phyloP scores from a whole-genome alignment of 2,888 invertebrate genomes.

The Brassicogethes aeneus region DNA sequence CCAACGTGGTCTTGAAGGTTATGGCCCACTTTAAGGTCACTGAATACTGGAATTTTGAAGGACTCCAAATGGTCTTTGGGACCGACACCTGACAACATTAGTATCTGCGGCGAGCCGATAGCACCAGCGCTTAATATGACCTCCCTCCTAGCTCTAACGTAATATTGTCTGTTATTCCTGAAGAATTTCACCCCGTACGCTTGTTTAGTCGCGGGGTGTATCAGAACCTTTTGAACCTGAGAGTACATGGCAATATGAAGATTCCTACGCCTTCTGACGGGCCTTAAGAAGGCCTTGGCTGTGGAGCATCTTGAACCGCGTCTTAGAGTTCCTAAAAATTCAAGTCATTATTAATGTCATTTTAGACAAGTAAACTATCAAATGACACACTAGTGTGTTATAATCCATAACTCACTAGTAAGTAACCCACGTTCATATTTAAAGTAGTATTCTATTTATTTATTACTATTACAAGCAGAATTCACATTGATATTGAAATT shows the following conservation, averaged over 20 bases:
- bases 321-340: slow-evolving; percentile 44
- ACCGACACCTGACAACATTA: slow-evolving; percentile 76
- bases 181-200: slow-evolving; percentile 70
- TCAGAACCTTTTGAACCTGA: slow-evolving; percentile 59
- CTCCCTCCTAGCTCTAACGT: slow-evolving; percentile 67
- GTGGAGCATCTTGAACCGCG: slow-evolving; percentile 81
- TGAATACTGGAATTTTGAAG: slow-evolving; percentile 62
- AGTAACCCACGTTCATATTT: too few relatives aligned
- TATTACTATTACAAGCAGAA: too few relatives aligned
- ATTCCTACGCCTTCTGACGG: slow-evolving; percentile 67
- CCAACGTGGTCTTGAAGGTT: slow-evolving; percentile 87
- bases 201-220: slow-evolving; percentile 57
- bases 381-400: too few relatives aligned
- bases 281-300: slow-evolving; percentile 78
- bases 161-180: slow-evolving; percentile 53
- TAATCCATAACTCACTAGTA: too few relatives aligned
- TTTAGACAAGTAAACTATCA: too few relatives aligned
- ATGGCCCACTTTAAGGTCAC: slow-evolving; percentile 70
- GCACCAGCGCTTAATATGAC: slow-evolving; percentile 82
- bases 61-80: slow-evolving; percentile 66
- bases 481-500: too few relatives aligned
- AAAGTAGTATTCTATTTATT: too few relatives aligned
- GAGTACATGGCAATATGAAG: slow-evolving; percentile 71
- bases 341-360: too few relatives aligned
- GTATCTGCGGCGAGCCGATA: slow-evolving; percentile 77